Percentiles rank a stretch among this genome's conserved stretches.
Evolutionary conservation across 2,888 invertebrate genomes (phyloP).

Genomic region (Harpalus rufipes): DNA sequence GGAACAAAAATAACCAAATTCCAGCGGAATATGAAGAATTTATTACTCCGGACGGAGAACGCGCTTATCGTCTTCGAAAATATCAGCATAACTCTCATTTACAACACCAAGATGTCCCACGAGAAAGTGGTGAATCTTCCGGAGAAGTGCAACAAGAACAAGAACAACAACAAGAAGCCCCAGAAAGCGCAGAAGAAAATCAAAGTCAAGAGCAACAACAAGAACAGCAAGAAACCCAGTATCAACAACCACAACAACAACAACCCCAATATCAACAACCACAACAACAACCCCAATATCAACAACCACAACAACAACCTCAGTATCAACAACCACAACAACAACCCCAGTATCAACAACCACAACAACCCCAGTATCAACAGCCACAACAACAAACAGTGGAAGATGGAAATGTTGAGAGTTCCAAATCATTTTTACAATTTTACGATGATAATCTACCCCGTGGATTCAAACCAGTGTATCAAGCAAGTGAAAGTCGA

Average conservation of each 20-base stretch:
- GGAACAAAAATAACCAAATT: constrained; percentile 47
- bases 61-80: constrained; percentile 30
- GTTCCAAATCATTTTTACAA: constrained; percentile 31
- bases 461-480: constrained; percentile 72
- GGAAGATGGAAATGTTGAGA: constrained; percentile 47
- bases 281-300: constrained; percentile 10
- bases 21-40: constrained; percentile 53
- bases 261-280: too few relatives aligned
- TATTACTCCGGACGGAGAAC: constrained; percentile 45
- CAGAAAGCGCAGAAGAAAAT: constrained; percentile 65
- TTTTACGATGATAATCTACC: constrained; percentile 62
- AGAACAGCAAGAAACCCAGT: constrained; percentile 62
- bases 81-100: constrained; percentile 49
- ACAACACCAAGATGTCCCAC: constrained; percentile 41
- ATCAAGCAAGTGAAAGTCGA: constrained; percentile 70
- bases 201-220: constrained; percentile 63
- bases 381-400: constrained; percentile 46
- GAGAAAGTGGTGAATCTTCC: constrained; percentile 37
- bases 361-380: constrained; percentile 8
- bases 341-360: background rate
- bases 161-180: constrained; percentile 39
- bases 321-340: constrained; percentile 52
- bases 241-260: constrained; percentile 41
- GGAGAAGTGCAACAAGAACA: constrained; percentile 60
- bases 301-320: constrained; percentile 49